Base-by-base conservation (phyloP, 2,113 vertebrate genomes). In the Acrocephalus kingi region DNA sequence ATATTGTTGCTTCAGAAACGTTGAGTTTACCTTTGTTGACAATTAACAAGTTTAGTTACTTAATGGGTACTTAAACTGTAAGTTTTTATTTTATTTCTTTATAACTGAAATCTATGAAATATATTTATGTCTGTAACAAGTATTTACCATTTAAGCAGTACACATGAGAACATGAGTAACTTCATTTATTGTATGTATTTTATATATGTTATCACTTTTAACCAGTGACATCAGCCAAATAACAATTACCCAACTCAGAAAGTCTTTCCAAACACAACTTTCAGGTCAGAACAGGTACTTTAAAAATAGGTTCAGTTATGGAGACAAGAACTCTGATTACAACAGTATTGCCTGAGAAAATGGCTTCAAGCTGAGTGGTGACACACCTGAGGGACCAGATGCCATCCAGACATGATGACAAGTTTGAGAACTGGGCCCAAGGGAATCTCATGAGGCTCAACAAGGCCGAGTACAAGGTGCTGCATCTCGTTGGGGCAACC, bases 401-500 rank as follows among this genome's bases (percentile, higher is more conserved):
- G 17, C 3, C 31, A 45, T 18, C 25, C 43, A 43, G 11, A 52
- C 27, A 35, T 24, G n/a, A 35, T 35, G 22, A 22, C 10, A 51
- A 45, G 6, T 22, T 45, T 13, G 45, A 66, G 37, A 33, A 11
- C 1, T 23, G 23, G 10, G 19, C 10, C 33, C 13, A 59, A 13
- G 22, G 33, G 33, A 66, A 59, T 45, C 18, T 58, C 27, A 28
- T 5, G 19, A 23, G 37, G 10, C 23, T 73, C 27, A 66, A 37
- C 51, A 43, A 35, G 15, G 9, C 11, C 25, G 21, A 10, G 25
- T 49, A n/a, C n/a, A 14, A 59, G 24, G n/a, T 41, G 19, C 56
- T 56, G 21, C 17, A 22, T n/a, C 25, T 22, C 14, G 17, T 6
- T 0, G 0, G n/a, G 28, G 12, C 18, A 61, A 2, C 9, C 19